Evolutionary conservation across 2,113 vertebrate species (phyloP).

Genomic region (Neolamprologus kungweensis): DNA sequence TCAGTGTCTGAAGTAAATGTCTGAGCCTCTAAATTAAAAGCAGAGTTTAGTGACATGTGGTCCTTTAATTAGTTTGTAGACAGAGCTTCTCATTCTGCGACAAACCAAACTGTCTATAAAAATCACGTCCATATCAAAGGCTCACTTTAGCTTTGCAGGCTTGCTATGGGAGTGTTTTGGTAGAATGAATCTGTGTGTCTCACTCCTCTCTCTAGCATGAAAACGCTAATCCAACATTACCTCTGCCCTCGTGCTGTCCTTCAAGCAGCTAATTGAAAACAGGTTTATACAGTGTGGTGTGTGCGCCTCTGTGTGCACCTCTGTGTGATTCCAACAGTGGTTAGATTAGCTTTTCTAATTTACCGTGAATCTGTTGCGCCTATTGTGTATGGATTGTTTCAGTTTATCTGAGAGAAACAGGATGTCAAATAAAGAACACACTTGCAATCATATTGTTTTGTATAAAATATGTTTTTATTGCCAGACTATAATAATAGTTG

Average conservation of each 20-base stretch:
- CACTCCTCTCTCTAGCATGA: background rate
- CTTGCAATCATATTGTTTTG: background rate
- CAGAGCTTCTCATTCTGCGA: background rate
- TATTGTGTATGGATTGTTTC: background rate
- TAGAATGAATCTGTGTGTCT: background rate
- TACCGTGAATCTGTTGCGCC: background rate
- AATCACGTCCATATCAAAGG: background rate
- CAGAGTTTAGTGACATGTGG: background rate
- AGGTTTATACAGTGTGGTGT: background rate
- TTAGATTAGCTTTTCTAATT: background rate
- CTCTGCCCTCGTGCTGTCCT: constrained; percentile 18
- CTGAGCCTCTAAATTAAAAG: background rate
- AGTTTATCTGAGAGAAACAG: background rate
- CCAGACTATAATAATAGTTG: background rate
- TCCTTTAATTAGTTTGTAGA: background rate
- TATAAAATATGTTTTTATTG: background rate
- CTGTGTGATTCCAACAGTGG: background rate
- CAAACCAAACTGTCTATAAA: background rate
- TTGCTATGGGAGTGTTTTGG: background rate
- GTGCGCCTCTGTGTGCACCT: background rate
- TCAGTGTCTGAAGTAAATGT: background rate
- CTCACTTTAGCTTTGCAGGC: background rate
- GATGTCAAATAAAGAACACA: background rate
- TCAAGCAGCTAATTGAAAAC: constrained; percentile 41
- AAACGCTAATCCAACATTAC: background rate